Conservation (phyloP, 1,140 invertebrate species). For the Listronotus oregonensis region DNA sequence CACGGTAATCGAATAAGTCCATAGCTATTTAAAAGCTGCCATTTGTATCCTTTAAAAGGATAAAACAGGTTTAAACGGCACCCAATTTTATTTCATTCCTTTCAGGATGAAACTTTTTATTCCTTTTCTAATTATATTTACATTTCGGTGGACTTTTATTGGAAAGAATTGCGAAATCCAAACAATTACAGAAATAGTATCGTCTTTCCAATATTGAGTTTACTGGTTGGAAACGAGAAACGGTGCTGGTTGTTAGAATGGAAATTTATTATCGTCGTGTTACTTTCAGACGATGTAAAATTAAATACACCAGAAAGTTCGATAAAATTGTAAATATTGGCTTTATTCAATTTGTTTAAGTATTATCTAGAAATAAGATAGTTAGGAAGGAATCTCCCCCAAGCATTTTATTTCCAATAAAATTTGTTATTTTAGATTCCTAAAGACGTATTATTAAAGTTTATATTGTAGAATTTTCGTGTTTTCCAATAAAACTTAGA, state of each 20-base stretch:
- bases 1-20: conserved; percentile 23
- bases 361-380: too few species aligned
- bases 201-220: conserved; percentile 25
- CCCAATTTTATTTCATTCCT: conserved; percentile 16
- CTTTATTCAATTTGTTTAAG: too few species aligned
- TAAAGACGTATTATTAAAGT: too few species aligned
- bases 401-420: too few species aligned
- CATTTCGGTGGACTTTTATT: conserved; percentile 37
- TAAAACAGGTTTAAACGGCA: conserved; percentile 20
- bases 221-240: conserved; percentile 8
- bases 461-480: too few species aligned
- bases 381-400: too few species aligned
- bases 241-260: conserved; percentile 14
- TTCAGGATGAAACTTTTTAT: conserved; percentile 20
- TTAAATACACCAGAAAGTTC: too few species aligned
- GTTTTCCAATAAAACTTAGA: too few species aligned
- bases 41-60: conserved; percentile 25
- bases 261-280: conserved; percentile 1
- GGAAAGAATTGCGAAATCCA: conserved; percentile 35
- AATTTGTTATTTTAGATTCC: too few species aligned
- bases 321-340: too few species aligned
- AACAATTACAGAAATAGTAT: conserved; percentile 30
- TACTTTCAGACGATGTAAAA: too few species aligned
- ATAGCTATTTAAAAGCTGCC: conserved; percentile 21
- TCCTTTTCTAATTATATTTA: conserved; percentile 37